Base-by-base conservation (phyloP, 2,797 vertebrate genomes). In the Myiotriccus ornatus region DNA sequence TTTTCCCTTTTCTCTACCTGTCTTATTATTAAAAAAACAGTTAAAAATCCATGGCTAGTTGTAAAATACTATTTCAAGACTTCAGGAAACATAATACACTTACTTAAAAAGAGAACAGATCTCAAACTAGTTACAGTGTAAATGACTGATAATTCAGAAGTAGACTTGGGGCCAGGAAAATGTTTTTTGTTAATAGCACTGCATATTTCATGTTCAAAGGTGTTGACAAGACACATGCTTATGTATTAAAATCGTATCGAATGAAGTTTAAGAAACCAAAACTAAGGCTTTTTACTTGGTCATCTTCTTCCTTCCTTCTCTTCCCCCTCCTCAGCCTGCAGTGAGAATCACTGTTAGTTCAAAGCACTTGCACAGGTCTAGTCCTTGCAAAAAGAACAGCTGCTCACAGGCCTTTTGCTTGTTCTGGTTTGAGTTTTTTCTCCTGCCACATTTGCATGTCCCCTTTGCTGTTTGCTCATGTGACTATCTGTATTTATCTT, bases 111-210 rank as follows among this genome's bases (percentile, higher is more conserved):
- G 32, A 63, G 47, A 78, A n/a, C 24, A 57, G 35, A 57, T 82
- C 39, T 93, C 28, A 67, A 73, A 20, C 28, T 67, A 52, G 28
- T 75, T 84, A 41, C 19, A 24, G 24, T 43, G 23, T 62, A 73
- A 84, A 75, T 59, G 44, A 22, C 16, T 25, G n/a, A 12, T 82
- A 87, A 84, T 87, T 90, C 74, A 79, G 44, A 90, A 60, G 37
- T 55, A 84, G 41, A 50, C 37, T 65, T 34, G 46, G 25, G 65
- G 47, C 63, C 62, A 79, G 20, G 63, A 89, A 74, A 78, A 65
- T 64, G 67, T 46, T 52, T 77, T 81, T 56, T 93, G n/a, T 93
- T 86, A 73, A 17, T 84, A 94, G 68, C 92, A 50, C 90, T 86
- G 87, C 39, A 63, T 89, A 73, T 94, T 96, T 92, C 67, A 76